Conservation (phyloP, 2,888 invertebrate species). For the Drosophila recens region DNA sequence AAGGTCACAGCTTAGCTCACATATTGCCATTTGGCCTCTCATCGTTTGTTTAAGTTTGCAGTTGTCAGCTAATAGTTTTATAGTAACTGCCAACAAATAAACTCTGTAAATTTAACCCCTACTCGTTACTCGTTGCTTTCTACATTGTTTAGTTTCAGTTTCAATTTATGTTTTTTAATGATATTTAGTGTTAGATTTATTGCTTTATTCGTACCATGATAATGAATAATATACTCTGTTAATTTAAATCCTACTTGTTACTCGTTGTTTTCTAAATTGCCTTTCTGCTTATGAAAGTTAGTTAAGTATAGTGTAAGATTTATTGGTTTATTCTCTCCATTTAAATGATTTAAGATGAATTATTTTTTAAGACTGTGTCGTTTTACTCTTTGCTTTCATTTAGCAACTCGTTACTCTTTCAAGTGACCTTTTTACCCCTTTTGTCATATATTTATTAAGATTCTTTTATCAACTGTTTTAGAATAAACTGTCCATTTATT, state of each 20-base stretch:
- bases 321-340: no score
- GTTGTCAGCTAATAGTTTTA: slow-evolving; percentile 39
- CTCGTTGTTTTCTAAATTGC: background rate
- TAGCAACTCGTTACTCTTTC: background rate
- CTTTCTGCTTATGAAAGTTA: background rate
- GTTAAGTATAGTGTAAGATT: no score
- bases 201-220: no score
- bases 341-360: no score
- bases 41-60: slow-evolving; percentile 4
- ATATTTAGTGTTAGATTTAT: background rate
- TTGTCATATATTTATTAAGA: no score
- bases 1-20: slow-evolving; percentile 48
- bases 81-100: slow-evolving; percentile 26
- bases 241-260: slow-evolving; percentile 11
- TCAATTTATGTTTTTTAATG: no score
- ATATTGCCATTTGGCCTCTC: slow-evolving; percentile 35
- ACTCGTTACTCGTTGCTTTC: slow-evolving; percentile 1
- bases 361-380: no score
- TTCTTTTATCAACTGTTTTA: no score
- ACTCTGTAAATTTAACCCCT: slow-evolving; percentile 10
- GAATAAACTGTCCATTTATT: no score
- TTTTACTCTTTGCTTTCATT: no score
- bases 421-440: no score
- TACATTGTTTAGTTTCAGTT: no score
- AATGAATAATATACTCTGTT: slow-evolving; percentile 12